phyloP scores from a whole-genome alignment of 2,888 invertebrate genomes.

The Halictus ligatus region DNA sequence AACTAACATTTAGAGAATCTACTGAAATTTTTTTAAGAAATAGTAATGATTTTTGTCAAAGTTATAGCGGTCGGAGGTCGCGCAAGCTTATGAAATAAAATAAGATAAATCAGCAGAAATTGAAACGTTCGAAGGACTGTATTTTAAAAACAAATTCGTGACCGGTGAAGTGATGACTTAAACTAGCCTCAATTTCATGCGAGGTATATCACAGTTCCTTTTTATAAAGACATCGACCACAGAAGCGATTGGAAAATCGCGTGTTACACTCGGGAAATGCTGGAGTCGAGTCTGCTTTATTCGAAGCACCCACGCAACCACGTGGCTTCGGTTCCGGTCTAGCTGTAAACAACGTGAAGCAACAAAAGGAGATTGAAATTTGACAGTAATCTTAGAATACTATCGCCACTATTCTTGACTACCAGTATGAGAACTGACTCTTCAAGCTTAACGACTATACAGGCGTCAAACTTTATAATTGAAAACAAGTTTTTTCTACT shows the following conservation, averaged over 20 bases:
- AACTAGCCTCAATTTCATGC: neutral
- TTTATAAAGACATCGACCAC: neutral
- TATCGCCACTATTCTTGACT: neutral
- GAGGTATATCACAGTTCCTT: neutral
- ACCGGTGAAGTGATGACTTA: neutral
- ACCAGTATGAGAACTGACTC: neutral
- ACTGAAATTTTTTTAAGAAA: too few relatives aligned
- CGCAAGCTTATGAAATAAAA: neutral
- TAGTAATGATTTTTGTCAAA: neutral
- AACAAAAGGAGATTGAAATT: constrained; percentile 30
- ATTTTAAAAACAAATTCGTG: neutral
- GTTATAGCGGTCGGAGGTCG: neutral
- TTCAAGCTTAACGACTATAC: neutral
- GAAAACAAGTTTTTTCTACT: too few relatives aligned
- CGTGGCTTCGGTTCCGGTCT: neutral
- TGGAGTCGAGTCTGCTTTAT: neutral
- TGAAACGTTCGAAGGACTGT: too few relatives aligned
- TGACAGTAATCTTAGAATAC: neutral
- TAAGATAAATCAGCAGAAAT: too few relatives aligned
- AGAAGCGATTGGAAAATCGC: neutral
- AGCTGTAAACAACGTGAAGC: constrained; percentile 10
- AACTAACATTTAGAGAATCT: too few relatives aligned
- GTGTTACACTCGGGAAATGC: neutral
- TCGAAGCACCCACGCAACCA: neutral
- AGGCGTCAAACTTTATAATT: neutral